These are phyloP conservation scores for Platygyra sinensis DNA, from an alignment of 64 coral and sea anemone genomes.

Conservation along the genomic window DNA sequence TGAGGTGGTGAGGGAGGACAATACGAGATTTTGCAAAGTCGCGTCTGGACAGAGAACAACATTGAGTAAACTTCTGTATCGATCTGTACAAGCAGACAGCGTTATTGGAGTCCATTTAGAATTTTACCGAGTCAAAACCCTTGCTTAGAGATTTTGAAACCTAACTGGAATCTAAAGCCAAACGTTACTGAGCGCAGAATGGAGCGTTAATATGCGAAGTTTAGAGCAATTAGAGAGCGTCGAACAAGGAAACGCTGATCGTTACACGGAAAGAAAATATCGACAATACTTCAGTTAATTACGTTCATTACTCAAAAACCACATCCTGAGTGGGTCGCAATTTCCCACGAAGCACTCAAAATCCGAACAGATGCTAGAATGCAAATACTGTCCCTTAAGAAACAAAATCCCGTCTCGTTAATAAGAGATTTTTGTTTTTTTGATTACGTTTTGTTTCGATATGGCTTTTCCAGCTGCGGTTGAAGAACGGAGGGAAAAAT, in stretches of 20 bases:
- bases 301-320: neutral
- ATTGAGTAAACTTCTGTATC: neutral
- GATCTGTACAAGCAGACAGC: neutral
- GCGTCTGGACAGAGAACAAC: neutral
- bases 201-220: neutral
- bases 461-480: neutral
- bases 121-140: neutral
- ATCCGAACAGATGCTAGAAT: neutral
- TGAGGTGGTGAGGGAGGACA: neutral
- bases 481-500: too few species aligned
- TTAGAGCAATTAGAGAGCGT: neutral
- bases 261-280: neutral
- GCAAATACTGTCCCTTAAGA: neutral
- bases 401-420: slow-evolving; percentile 24
- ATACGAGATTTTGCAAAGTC: neutral
- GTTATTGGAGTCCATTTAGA: neutral
- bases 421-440: neutral
- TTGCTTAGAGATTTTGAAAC: neutral
- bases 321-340: neutral
- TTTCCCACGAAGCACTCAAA: neutral
- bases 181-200: neutral
- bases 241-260: neutral
- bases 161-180: neutral
- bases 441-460: neutral
- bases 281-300: neutral